phyloP scores from a whole-genome alignment of 1,140 invertebrate genomes.

The Drosophila sulfurigaster region DNA sequence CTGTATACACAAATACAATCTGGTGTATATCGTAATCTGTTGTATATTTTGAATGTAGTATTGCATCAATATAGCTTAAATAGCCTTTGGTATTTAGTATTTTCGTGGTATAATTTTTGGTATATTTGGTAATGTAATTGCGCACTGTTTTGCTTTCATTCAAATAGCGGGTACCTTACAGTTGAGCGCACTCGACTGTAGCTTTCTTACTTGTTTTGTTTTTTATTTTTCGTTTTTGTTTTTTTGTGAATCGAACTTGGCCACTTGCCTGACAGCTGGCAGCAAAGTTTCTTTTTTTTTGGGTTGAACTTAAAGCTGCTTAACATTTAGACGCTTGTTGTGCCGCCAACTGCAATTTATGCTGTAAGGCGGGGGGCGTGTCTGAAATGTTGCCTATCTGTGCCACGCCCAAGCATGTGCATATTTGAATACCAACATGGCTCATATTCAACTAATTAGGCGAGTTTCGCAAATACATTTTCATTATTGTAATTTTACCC shows the following conservation, averaged over 20 bases:
- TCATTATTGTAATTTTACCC: conserved; percentile 81
- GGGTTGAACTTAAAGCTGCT: conserved; percentile 5
- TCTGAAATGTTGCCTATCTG: conserved; percentile 53
- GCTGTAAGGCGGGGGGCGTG: background rate
- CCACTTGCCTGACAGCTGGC: conserved; percentile 10
- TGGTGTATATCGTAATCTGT: too few species aligned
- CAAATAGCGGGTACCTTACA: too few species aligned
- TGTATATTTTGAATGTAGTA: too few species aligned
- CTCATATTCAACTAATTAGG: conserved; percentile 82
- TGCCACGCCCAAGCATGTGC: conserved; percentile 64
- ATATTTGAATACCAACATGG: conserved; percentile 80
- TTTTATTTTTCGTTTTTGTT: too few species aligned
- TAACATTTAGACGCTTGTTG: conserved; percentile 26
- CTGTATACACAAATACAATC: too few species aligned
- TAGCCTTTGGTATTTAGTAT: too few species aligned
- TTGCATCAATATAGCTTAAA: too few species aligned
- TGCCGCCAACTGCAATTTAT: conserved; percentile 11
- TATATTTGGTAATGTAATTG: too few species aligned
- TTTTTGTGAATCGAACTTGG: conserved; percentile 10
- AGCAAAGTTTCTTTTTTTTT: background rate
- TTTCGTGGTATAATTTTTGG: too few species aligned
- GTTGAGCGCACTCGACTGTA: too few species aligned
- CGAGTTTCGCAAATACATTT: conserved; percentile 82
- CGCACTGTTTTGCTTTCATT: too few species aligned
- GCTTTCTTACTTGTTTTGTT: too few species aligned